Base-by-base conservation (phyloP, 2,113 vertebrate species). In the Panthera leo region DNA sequence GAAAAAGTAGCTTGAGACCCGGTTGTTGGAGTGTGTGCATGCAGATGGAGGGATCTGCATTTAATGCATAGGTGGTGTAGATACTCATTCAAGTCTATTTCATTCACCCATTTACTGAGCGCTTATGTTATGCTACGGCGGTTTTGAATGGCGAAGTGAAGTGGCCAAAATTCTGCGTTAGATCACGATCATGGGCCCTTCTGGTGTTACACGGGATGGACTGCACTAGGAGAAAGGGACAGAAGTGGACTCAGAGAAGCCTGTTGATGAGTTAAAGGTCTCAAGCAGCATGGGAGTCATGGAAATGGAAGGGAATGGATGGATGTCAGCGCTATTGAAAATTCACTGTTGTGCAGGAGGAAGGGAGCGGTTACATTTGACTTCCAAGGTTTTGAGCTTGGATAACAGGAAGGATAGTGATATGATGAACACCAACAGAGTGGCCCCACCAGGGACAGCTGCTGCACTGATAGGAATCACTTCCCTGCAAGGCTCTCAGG, bases 111-210 rank as follows among this genome's bases (percentile, higher is more conserved):
- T 58, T 19, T 21, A 48, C 2, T 8, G 14, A 87, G 75, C 23
- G 42, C 8, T 16, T 36, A 39, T 0, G 53, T 12, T 48, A 6
- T 4, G 23, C 39, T 39, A 27, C 0, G 0, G 19, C 25, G 42
- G 39, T 8, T 93, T n/a, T 68, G 19, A 65, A 39, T 5, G 19
- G 67, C 34, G 34, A 16, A 70, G n/a, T 5, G 8, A 51, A 48
- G 5, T 1, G 36, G 5, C 1, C 5, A 55, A 29, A 61, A 34
- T 25, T 55, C 82, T 80, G 67, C 67, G 2, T 95, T 84, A 83
- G 75, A 23, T 55, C 36, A n/a, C 2, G 39, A 23, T 55, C 29
- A 27, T 4, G 25, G 31, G 68, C 51, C 39, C 45, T 89, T 15
- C 25, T 27, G 29, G 63, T 3, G 61, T 80, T 45, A 42, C 4